Percentiles rank a stretch among this genome's conserved stretches.
phyloP scores from a whole-genome alignment of 2,888 invertebrate genomes.

The Dione vanillae region DNA sequence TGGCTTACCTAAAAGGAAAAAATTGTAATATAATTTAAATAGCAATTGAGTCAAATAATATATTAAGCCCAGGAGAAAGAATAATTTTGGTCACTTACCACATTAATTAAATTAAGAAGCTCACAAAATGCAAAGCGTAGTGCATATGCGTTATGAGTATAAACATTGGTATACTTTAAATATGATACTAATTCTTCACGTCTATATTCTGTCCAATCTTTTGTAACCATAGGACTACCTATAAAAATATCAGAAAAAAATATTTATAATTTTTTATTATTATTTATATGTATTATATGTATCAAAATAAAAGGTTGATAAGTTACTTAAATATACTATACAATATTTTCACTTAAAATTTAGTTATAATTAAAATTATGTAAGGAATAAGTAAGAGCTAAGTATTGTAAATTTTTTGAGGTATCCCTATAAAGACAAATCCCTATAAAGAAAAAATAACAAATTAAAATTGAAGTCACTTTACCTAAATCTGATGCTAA shows the following conservation, averaged over 20 bases:
- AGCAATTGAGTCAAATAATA: background rate
- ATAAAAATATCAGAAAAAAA: slow-evolving; percentile 39
- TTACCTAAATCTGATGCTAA: slow-evolving; percentile 85
- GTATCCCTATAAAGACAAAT: too few species aligned
- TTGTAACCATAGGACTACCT: slow-evolving; percentile 83
- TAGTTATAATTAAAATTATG: too few species aligned
- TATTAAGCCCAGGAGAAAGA: background rate
- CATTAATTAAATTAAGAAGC: slow-evolving; percentile 88
- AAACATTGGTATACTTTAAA: slow-evolving; percentile 80
- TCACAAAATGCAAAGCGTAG: slow-evolving; percentile 88
- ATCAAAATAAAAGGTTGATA: too few species aligned
- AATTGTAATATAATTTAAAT: background rate
- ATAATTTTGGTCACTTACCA: slow-evolving; percentile 79
- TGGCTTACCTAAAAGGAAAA: slow-evolving; percentile 83
- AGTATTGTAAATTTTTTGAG: too few species aligned
- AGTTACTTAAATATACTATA: too few species aligned
- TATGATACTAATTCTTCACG: slow-evolving; percentile 84
- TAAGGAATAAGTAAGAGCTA: too few species aligned
- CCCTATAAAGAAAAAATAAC: too few species aligned
- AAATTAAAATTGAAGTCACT: background rate
- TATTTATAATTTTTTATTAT: background rate
- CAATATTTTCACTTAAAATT: too few species aligned
- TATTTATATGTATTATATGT: too few species aligned
- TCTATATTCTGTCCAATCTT: slow-evolving; percentile 82
- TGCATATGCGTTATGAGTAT: slow-evolving; percentile 87